Evolutionary conservation across 2,113 vertebrate species (phyloP), one percentile per base, ranked within the genome.

Genomic region (Aramus guarauna): DNA sequence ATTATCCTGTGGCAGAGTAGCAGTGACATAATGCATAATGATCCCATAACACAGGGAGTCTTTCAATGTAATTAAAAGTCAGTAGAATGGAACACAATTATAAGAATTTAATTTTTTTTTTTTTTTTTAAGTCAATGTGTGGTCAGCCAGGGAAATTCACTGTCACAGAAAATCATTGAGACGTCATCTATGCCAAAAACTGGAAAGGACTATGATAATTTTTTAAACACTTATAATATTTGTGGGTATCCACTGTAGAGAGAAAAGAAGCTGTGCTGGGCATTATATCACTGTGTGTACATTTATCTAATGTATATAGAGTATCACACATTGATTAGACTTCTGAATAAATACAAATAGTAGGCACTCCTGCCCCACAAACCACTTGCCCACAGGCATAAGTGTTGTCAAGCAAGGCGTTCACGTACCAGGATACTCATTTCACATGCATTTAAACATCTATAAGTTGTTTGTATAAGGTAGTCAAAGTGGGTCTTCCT

Each of bases 51-150:
- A 95, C 50, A 71, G n/a, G 45, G 78, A 92, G 62, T 74, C 50
- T 91, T 95, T 88, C 67, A 90, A 12, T 83, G 77, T 97, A 96
- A 92, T 94, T 95, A 95, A 91, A 95, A 95, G 45, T 89, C 95
- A 94, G 55, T 67, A 96, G 89, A 91, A 95, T 77, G 89, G 94
- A 95, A 95, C 89, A 90, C 11, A 84, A 75, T 92, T 94, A 93
- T 69, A 88, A 69, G 74, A 88, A 43, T 47, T 79, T 81, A 43
- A 34, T 75, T 36, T 56, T 69, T 83, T 92, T 88, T 83, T 92
- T 88, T 41, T 81, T 95, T 92, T 76, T 80, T 52, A 91, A 88
- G 48, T 72, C 50, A 92, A 18, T 66, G 43, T 52, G 58, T 92
- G 64, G 80, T 85, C 77, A 92, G 23, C 66, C 87, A 83, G 36